Base-by-base conservation (phyloP, 2,113 vertebrate genomes). In the Tympanuchus pallidicinctus region DNA sequence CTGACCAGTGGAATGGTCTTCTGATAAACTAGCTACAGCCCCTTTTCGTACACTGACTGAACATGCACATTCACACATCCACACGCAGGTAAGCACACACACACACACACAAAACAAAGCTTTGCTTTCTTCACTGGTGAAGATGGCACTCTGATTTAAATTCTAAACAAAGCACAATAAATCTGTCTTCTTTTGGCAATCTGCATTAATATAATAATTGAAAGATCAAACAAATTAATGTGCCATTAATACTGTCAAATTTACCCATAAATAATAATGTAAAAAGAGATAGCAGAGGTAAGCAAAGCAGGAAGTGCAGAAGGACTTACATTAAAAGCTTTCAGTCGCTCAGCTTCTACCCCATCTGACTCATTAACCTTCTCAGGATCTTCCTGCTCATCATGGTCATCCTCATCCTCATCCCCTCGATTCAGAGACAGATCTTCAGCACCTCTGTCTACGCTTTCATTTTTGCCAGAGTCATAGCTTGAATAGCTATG, bases 401-500 rank as follows among this genome's bases (percentile, higher is more conserved):
- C 98, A 10, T 98, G 98, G 60, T 98, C 98, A 76, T 98, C 98
- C 64, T 98, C 98, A n/a, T 98, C 98, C 42, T 98, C 98, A 40
- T 98, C 98, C 20, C 97, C 98, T 86, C 98, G 95, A 95, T 96
- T 98, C 64, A 98, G 95, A 77, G 98, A 98, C 48, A 98, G 97
- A 84, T 98, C 98, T 96, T 98, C 98, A 38, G 97, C 98, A 36
- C 98, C 98, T 92, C 98, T 97, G 60, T 97, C 98, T 61, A 97
- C 97, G 48, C 98, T 98, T 94, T 98, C 98, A 79, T 98, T 98
- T 96, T 98, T 98, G 76, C 98, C 98, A 71, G 98, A 98, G 79
- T 98, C 98, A 66, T 98, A 98, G 95, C 98, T 98, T 86, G 98
- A 98, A 90, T 97, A 98, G 95, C 98, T 98, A 66, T 98, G 98